Evolutionary conservation across 2,888 invertebrate genomes (phyloP).

Genomic region (Ectemnius continuus): DNA sequence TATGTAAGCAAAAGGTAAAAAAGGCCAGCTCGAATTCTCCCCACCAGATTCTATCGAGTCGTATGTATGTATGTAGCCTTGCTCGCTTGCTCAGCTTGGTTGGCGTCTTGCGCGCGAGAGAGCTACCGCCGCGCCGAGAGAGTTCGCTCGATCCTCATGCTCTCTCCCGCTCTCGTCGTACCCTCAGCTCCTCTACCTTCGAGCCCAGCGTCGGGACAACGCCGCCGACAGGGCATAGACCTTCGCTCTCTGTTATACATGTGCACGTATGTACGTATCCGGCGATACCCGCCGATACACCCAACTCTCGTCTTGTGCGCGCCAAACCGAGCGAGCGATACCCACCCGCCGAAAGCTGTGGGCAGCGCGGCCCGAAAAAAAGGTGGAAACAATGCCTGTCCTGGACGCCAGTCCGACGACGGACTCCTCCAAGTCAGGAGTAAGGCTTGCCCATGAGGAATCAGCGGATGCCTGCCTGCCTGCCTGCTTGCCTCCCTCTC

Average conservation of each 20-base stretch:
- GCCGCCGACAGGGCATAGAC: conserved; percentile 71
- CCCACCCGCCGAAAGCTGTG: conserved; percentile 51
- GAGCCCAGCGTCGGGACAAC: conserved; percentile 46
- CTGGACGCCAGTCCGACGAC: conserved; percentile 53
- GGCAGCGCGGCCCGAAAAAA: conserved; percentile 37
- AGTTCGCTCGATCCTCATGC: background rate
- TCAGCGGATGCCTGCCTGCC: no score
- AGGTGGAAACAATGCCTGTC: conserved; percentile 56
- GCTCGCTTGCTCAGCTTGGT: conserved; percentile 30
- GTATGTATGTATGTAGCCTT: conserved; percentile 28
- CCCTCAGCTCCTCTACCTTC: conserved; percentile 39
- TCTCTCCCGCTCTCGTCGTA: conserved; percentile 20
- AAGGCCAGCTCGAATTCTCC: conserved; percentile 58
- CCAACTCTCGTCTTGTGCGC: conserved; percentile 34
- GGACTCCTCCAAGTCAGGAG: conserved; percentile 41
- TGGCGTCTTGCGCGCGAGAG: background rate
- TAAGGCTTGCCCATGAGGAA: background rate
- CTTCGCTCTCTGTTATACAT: conserved; percentile 57
- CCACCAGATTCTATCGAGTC: conserved; percentile 50
- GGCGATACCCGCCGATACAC: conserved; percentile 55
- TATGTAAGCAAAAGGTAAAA: conserved; percentile 68
- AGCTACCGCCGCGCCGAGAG: conserved; percentile 4
- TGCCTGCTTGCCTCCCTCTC: no score
- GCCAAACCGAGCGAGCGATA: conserved; percentile 57
- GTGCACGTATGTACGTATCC: conserved; percentile 52